These are phyloP conservation scores for Porites lutea DNA, from an alignment of 64 coral and sea anemone genomes.

Conservation along the genomic window DNA sequence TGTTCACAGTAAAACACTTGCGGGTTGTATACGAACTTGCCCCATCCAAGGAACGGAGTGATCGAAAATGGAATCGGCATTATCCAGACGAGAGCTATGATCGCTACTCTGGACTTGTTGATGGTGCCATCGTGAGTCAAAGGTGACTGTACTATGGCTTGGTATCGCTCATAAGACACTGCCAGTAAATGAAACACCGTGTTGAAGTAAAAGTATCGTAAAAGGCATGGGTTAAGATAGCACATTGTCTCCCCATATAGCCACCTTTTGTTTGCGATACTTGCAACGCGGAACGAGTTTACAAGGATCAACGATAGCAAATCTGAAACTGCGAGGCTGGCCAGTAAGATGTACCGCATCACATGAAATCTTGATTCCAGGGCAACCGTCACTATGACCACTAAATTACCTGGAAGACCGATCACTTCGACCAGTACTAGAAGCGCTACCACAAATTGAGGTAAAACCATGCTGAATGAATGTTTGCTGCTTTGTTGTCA, in stretches of 20 bases:
- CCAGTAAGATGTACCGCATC: too few relatives aligned
- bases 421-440: neutral
- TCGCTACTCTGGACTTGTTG: neutral
- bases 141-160: neutral
- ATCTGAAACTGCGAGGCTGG: neutral
- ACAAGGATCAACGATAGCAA: neutral
- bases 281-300: conserved; percentile 2
- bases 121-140: neutral
- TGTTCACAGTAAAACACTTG: neutral
- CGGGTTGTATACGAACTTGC: neutral
- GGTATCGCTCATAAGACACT: conserved; percentile 10
- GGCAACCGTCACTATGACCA: neutral
- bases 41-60: neutral
- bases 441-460: too few relatives aligned
- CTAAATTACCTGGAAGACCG: neutral
- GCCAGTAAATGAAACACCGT: neutral
- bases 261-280: neutral
- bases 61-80: neutral
- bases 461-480: too few relatives aligned
- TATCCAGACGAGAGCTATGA: neutral
- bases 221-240: neutral
- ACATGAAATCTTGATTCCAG: too few relatives aligned
- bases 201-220: neutral
- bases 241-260: neutral
- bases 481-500: too few relatives aligned